Evolutionary conservation across 2,113 vertebrate genomes (phyloP).

Genomic region (Caloenas nicobarica): DNA sequence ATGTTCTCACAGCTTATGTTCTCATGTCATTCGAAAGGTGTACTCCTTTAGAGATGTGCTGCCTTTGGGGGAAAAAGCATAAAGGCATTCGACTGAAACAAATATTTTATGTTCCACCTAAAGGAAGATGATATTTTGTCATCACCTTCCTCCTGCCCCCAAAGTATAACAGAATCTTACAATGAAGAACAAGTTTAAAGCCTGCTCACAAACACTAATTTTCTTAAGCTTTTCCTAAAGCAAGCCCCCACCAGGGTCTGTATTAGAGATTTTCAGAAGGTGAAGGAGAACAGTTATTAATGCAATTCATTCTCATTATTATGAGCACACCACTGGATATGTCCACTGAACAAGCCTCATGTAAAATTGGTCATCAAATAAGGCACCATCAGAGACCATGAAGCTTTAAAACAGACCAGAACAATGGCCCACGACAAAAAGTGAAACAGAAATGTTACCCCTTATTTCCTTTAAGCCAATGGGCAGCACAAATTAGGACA

Average conservation of each 20-base stretch:
- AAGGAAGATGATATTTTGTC: background rate
- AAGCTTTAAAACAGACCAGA: background rate
- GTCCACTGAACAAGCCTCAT: background rate
- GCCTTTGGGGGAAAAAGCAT: background rate
- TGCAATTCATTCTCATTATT: background rate
- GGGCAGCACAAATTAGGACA: background rate
- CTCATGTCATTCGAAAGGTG: background rate
- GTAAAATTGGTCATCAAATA: background rate
- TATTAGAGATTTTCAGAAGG: background rate
- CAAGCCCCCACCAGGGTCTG: background rate
- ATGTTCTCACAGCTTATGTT: background rate
- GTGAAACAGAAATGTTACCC: background rate
- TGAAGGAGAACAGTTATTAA: background rate
- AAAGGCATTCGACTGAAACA: background rate
- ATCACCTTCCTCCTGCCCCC: background rate
- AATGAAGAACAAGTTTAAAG: background rate
- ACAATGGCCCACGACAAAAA: background rate
- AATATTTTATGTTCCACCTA: background rate
- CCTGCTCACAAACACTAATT: fast-evolving
- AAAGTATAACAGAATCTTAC: background rate
- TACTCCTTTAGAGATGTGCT: background rate
- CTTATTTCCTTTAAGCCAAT: background rate
- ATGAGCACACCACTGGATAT: background rate
- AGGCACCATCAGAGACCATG: background rate
- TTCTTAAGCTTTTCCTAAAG: background rate